Evolutionary conservation across 2,797 vertebrate genomes (phyloP).

Genomic region (Enteromius mattozi): DNA sequence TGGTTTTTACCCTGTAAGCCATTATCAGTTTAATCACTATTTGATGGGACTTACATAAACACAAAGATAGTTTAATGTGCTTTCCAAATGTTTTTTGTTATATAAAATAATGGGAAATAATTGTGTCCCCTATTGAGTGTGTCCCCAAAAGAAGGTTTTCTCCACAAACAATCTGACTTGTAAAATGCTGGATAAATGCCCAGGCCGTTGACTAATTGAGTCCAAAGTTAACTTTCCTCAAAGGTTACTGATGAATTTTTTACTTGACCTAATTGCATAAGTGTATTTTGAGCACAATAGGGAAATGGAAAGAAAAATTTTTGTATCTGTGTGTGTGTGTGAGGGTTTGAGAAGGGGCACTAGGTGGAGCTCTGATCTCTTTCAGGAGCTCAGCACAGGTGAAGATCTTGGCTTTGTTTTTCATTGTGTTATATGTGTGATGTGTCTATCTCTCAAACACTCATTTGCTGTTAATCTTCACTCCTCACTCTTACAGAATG

Average conservation of each 20-base stretch:
- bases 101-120: background rate
- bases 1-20: background rate
- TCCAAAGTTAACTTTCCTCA: slow-evolving; percentile 9
- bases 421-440: background rate
- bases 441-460: background rate
- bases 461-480: background rate
- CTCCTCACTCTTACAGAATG: background rate
- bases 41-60: background rate
- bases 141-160: background rate
- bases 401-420: background rate
- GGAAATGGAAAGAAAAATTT: background rate
- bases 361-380: slow-evolving; percentile 55
- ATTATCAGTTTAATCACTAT: background rate
- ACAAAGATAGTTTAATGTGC: background rate
- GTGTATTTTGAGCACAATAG: background rate
- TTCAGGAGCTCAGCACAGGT: slow-evolving; percentile 5
- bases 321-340: background rate
- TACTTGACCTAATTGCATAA: background rate
- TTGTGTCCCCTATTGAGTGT: background rate
- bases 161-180: background rate
- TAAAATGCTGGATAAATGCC: slow-evolving; percentile 10
- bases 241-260: background rate
- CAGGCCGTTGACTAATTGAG: slow-evolving; percentile 6
- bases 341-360: slow-evolving; percentile 31
- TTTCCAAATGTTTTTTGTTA: background rate